Evolutionary conservation across 1,140 invertebrate species (phyloP), one percentile per base, ranked within the genome.

Genomic region (Ptiloglossa arizonensis): DNA sequence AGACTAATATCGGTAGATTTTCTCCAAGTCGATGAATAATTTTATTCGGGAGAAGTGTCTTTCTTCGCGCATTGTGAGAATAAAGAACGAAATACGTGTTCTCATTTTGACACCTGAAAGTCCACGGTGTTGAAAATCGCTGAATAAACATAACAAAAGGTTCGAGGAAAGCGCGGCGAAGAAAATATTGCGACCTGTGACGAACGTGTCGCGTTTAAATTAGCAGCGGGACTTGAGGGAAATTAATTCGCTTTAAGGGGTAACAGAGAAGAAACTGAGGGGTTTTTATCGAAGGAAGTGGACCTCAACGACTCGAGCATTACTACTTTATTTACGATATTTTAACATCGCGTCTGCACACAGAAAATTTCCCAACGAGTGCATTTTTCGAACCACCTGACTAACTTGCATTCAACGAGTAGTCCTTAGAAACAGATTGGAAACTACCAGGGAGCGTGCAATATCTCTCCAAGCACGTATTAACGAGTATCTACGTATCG

Each of bases 401-500:
- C 24, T 46, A 50, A 27, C 41, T 32, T n/a, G 63, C 44, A 19
- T 66, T 48, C 63, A 4, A 32, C 15, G 15, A 15, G 19, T 13
- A 13, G 15, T 50, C 27, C 27, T 50, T 5, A 9, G 44, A 9
- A 66, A 27, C 15, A 32, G 44, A 48, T 66, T 29, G 63, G 32
- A 64, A 44, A 27, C n/a, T 50, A 66, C 41, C 1, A 11, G 1
- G 63, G 17, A 4, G 6, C 41, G 41, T 64, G 22, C 63, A 46
- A 32, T 63, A 50, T 66, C 27, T 27, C 24, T 9, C 44, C 24
- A 15, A 50, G 44, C 63, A 48, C 63, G 63, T 66, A 66, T 50
- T 48, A 66, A 66, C 38, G 44, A 50, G 63, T 48, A n/a, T n/a
- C n/a, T n/a, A 41, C 41, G 41, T 41, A 66, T 66, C 63, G 63